These are phyloP conservation scores for Hemicentrotus pulcherrimus DNA, from an alignment of 35 echinoderm and acorn worm species.

Conservation along the genomic window DNA sequence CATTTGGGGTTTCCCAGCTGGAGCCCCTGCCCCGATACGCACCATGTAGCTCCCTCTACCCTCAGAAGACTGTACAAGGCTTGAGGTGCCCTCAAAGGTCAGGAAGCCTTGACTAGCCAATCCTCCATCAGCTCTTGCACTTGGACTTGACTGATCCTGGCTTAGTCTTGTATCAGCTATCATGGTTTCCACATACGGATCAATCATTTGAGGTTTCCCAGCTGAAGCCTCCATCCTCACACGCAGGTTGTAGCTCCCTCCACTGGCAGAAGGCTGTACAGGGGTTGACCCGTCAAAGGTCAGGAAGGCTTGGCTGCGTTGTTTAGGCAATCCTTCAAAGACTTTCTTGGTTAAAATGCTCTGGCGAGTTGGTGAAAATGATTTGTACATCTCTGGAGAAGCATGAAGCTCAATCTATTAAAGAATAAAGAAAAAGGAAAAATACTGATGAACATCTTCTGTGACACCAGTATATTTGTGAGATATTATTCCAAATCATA, in stretches of 20 bases:
- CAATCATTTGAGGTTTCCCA: not conserved
- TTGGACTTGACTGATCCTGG: not conserved
- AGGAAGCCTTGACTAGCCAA: not conserved
- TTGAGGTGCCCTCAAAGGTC: not conserved
- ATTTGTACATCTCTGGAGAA: not conserved
- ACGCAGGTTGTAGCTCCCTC: not conserved
- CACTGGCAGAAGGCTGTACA: not conserved
- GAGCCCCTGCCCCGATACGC: not conserved
- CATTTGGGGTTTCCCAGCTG: not conserved
- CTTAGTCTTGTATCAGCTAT: not conserved
- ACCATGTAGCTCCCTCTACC: not conserved
- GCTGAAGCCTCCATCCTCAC: not conserved
- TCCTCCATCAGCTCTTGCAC: not conserved
- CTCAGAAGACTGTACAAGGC: not conserved
- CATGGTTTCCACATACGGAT: not conserved
- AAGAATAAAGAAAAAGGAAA: not conserved
- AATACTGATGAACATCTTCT: not conserved
- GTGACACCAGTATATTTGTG: too few species aligned
- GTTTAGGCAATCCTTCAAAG: not conserved
- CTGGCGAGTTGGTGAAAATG: not conserved
- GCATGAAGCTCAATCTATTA: conserved; percentile 25
- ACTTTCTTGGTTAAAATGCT: conserved; percentile 13
- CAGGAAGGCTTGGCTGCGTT: not conserved
- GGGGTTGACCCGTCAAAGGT: not conserved
- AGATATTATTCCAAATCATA: too few species aligned